phyloP scores from a whole-genome alignment of 2,888 invertebrate species.

The Sturmia bella region DNA sequence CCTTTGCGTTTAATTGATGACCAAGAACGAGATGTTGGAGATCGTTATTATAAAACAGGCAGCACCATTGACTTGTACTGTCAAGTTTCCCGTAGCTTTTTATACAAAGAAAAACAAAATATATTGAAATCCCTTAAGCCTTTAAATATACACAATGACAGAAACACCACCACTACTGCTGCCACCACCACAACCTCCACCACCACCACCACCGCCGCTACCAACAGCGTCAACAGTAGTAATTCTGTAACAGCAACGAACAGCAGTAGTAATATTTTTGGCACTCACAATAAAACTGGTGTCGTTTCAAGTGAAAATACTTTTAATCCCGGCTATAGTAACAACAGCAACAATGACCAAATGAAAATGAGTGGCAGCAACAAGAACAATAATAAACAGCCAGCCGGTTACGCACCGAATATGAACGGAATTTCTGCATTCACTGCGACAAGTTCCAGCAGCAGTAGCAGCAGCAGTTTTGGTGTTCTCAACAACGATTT shows the following conservation, averaged over 20 bases:
- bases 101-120: conserved; percentile 77
- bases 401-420: conserved; percentile 3
- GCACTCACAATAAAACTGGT: conserved; percentile 13
- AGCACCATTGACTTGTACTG: conserved; percentile 88
- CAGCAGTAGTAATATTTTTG: conserved; percentile 33
- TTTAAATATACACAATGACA: conserved; percentile 56
- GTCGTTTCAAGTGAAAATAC: conserved; percentile 18
- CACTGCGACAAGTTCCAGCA: conserved; percentile 13
- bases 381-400: conserved; percentile 39
- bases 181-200: too few species aligned
- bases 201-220: conserved; percentile 22
- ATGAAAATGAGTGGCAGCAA: conserved; percentile 64
- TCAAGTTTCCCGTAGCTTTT: conserved; percentile 82
- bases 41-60: conserved; percentile 89
- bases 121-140: conserved; percentile 75
- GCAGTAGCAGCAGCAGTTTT: too few species aligned
- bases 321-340: conserved; percentile 37
- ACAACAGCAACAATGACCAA: conserved; percentile 59
- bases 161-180: conserved; percentile 21
- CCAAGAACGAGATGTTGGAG: conserved; percentile 86
- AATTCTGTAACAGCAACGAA: neutral
- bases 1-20: conserved; percentile 88
- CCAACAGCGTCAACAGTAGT: neutral
- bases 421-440: neutral
- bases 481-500: conserved; percentile 69